Evolutionary conservation across 1,140 invertebrate genomes (phyloP), one percentile per base, ranked within the genome.

Genomic region (Apis dorsata): DNA sequence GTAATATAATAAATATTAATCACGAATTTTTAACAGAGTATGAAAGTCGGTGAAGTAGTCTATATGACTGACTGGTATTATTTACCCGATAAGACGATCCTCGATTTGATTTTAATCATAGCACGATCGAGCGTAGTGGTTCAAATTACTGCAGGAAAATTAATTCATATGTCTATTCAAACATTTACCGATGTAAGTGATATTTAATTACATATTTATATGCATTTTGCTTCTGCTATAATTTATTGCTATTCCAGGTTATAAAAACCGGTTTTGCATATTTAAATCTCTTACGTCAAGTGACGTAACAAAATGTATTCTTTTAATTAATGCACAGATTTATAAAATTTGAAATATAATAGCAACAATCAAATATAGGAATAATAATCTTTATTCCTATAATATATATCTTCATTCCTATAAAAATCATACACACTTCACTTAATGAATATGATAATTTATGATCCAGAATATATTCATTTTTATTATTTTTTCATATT

Each of bases 41-140:
- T 68, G 44, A 72, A 79, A 85, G 59, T 91, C 34, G 90, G 88
- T 28, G 85, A 89, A 13, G 81, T 74, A 0, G 86, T 89, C 10
- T 87, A 90, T 60, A 85, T 85, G 84, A 89, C 86, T n/a, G 59
- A 91, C 7, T 91, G 90, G 90, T 90, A 91, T 55, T 11, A 79
- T n/a, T 84, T 91, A 75, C 88, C 79, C 4, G 17, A 55, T 19
- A 89, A 79, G 49, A 84, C 49, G 44, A 84, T 85, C 13, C 79
- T 86, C 9, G 81, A 78, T 51, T 49, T 91, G 19, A 82, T 89
- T 69, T 17, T 91, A 34, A 83, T 92, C 57, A 86, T 92, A 28
- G 60, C 84, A 13, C 89, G 84, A 57, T 90, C 90, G 2, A 90
- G 84, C 63, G 59, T 80, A 9, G 44, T 68, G 1, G 70, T 88